phyloP scores from a whole-genome alignment of 2,888 invertebrate genomes.

The Bhutanitis thaidina region DNA sequence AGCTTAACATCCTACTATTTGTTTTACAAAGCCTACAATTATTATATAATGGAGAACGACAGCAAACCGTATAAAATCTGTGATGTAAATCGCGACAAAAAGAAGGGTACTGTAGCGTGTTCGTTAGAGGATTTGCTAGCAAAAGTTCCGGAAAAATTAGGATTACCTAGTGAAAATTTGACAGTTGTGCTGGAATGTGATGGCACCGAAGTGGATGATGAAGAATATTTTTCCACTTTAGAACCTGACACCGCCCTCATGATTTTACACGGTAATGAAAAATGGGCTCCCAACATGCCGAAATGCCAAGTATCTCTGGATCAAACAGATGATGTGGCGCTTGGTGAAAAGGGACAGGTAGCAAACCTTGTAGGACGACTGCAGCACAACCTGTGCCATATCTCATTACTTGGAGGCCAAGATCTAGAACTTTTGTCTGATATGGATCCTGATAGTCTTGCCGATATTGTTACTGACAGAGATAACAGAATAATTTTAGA shows the following conservation, averaged over 20 bases:
- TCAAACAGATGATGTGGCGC: conserved; percentile 76
- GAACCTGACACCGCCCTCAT: conserved; percentile 93
- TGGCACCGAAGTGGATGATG: conserved; percentile 97
- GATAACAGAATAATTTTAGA: conserved; percentile 88
- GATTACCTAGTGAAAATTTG: conserved; percentile 81
- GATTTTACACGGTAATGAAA: conserved; percentile 87
- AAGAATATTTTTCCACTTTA: conserved; percentile 95
- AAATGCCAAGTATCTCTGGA: conserved; percentile 82
- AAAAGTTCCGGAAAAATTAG: conserved; percentile 87
- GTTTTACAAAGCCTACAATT: not conserved
- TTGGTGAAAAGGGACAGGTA: conserved; percentile 80
- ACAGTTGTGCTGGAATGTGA: conserved; percentile 94
- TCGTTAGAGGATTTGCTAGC: conserved; percentile 88
- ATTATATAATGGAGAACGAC: conserved; percentile 76
- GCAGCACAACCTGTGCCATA: conserved; percentile 90
- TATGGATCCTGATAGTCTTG: conserved; percentile 93
- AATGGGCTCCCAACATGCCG: conserved; percentile 84
- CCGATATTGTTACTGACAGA: conserved; percentile 87
- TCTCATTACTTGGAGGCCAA: conserved; percentile 90
- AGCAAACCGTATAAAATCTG: conserved; percentile 88
- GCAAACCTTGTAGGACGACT: conserved; percentile 88
- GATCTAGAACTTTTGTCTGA: conserved; percentile 92
- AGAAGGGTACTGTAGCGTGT: conserved; percentile 90
- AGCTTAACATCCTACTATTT: no score
- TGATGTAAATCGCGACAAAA: conserved; percentile 88